phyloP scores from a whole-genome alignment of 2,888 invertebrate genomes.

The Serrognathus titanus region DNA sequence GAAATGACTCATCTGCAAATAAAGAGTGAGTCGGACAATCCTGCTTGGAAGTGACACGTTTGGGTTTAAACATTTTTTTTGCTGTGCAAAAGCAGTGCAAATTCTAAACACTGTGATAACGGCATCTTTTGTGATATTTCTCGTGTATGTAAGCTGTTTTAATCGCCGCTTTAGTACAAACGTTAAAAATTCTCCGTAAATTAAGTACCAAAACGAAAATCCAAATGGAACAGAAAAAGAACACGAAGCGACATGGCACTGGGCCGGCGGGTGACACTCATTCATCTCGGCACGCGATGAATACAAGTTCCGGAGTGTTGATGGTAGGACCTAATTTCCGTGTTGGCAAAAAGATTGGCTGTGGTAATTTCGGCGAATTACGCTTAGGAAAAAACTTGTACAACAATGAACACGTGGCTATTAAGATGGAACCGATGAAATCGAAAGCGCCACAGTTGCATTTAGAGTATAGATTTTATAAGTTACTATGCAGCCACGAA shows the following conservation, averaged over 20 bases:
- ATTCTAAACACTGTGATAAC: no score
- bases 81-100: no score
- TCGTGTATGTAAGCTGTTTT: no score
- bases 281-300: conserved; percentile 77
- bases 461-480: conserved; percentile 99
- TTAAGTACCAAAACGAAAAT: conserved; percentile 8
- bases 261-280: conserved; percentile 64
- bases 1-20: no score
- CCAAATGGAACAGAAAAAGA: conserved; percentile 45
- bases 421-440: conserved; percentile 99
- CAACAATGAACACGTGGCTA: conserved; percentile 99
- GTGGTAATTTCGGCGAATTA: conserved; percentile 99
- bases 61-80: no score
- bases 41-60: no score
- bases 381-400: conserved; percentile 99
- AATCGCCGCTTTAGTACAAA: no score
- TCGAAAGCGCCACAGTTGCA: conserved; percentile 99
- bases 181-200: no score
- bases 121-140: no score
- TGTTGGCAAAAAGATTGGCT: conserved; percentile 99
- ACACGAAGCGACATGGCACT: conserved; percentile 43
- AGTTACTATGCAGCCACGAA: conserved; percentile 92
- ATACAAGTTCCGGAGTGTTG: conserved; percentile 79
- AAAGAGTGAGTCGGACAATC: no score
- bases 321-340: conserved; percentile 99